Conservation (phyloP, 2,888 invertebrate species). For the Abscondita cerata region DNA sequence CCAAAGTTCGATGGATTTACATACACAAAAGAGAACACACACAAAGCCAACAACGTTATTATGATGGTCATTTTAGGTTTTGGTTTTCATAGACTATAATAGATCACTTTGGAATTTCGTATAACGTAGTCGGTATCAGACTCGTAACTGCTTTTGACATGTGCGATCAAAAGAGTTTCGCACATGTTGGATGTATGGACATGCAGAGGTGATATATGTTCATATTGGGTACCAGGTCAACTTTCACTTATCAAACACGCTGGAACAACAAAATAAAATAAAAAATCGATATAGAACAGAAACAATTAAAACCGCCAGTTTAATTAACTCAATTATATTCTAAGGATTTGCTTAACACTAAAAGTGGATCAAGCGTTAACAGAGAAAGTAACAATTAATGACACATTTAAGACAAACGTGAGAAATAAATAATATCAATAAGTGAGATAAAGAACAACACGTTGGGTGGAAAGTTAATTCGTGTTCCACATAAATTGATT, state of each 20-base stretch:
- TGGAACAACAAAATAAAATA: background rate
- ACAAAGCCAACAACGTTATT: background rate
- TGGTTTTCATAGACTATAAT: slow-evolving; percentile 1
- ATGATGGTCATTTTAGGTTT: background rate
- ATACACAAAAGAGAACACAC: background rate
- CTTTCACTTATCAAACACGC: slow-evolving; percentile 14
- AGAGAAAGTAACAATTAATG: slow-evolving; percentile 12
- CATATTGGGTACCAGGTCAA: slow-evolving; percentile 20
- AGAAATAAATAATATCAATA: background rate
- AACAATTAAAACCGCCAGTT: background rate
- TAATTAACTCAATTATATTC: slow-evolving; percentile 5
- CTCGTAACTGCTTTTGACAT: slow-evolving; percentile 21
- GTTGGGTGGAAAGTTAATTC: slow-evolving; percentile 18
- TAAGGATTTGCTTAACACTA: slow-evolving; percentile 5
- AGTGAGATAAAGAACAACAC: background rate
- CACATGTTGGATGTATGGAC: slow-evolving; percentile 18
- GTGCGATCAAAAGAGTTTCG: slow-evolving; percentile 22
- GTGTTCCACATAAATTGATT: slow-evolving; percentile 18
- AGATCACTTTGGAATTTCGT: slow-evolving; percentile 5
- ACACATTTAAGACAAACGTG: background rate
- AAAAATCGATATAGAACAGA: background rate
- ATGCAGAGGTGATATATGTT: slow-evolving; percentile 25
- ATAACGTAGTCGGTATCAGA: slow-evolving; percentile 13
- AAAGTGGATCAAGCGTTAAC: slow-evolving; percentile 23
- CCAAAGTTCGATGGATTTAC: background rate